phyloP scores from a whole-genome alignment of 2,113 vertebrate genomes.

The Chaetodon trifascialis region DNA sequence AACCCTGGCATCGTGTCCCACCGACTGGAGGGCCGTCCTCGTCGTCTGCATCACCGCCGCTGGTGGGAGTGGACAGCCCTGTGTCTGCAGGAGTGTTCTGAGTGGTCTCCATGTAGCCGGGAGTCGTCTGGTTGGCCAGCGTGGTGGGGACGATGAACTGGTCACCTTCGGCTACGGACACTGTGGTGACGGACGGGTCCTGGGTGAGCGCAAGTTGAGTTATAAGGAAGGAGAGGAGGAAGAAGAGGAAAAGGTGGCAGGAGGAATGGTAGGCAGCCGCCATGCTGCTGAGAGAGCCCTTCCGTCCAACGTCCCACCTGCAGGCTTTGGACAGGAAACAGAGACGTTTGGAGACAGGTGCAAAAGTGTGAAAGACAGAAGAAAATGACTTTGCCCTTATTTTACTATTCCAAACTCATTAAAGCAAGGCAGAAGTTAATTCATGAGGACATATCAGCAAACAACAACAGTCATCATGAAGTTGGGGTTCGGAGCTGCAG shows the following conservation, averaged over 20 bases:
- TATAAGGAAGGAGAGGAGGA: conserved; percentile 43
- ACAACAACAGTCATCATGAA: neutral
- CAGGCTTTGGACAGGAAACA: conserved; percentile 35
- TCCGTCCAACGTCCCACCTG: conserved; percentile 36
- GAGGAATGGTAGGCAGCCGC: conserved; percentile 40
- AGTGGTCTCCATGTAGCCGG: conserved; percentile 62
- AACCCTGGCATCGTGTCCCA: conserved; percentile 93
- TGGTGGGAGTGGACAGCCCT: conserved; percentile 79
- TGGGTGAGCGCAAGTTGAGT: conserved; percentile 58
- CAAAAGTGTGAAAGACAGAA: conserved; percentile 10
- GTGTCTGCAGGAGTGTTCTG: conserved; percentile 75
- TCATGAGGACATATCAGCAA: neutral
- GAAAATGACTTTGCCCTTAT: neutral
- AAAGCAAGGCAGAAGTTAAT: rapidly evolving
- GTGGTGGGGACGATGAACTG: conserved; percentile 45
- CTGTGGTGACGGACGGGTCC: conserved; percentile 58
- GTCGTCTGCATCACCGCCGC: conserved; percentile 79
- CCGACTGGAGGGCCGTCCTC: conserved; percentile 79
- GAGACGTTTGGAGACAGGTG: conserved; percentile 6
- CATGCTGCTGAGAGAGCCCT: conserved; percentile 63
- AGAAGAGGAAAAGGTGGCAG: conserved; percentile 47
- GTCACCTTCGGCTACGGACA: conserved; percentile 44
- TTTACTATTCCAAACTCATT: neutral
- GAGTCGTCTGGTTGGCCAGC: conserved; percentile 66
- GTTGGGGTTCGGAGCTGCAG: neutral